phyloP scores from a whole-genome alignment of 2,888 invertebrate species.

The Eilema depressum region DNA sequence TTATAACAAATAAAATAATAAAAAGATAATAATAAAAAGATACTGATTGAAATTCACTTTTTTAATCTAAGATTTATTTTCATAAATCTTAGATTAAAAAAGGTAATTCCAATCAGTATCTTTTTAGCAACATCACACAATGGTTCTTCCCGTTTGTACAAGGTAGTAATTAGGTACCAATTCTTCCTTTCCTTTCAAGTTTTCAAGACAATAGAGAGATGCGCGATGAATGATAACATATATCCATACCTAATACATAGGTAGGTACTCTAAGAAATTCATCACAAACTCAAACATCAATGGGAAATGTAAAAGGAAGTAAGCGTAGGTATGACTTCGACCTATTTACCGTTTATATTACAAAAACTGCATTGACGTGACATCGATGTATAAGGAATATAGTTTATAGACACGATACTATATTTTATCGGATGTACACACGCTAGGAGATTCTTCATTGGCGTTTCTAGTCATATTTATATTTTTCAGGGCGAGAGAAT shows the following conservation, averaged over 20 bases:
- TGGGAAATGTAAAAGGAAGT: background rate
- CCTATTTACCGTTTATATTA: background rate
- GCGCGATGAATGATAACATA: background rate
- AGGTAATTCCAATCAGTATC: no score
- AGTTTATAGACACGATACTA: slow-evolving; percentile 18
- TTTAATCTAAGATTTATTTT: no score
- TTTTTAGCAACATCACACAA: background rate
- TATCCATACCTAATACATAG: no score
- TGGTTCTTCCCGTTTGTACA: background rate
- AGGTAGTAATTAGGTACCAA: background rate
- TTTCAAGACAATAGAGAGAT: background rate
- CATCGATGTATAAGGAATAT: slow-evolving; percentile 9
- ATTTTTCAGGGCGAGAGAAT: background rate
- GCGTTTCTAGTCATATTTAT: background rate
- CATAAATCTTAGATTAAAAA: no score
- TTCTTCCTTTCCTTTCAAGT: background rate
- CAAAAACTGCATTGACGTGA: slow-evolving; percentile 10
- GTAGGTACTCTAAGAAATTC: background rate
- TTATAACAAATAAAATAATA: no score
- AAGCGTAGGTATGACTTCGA: background rate
- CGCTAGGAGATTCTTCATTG: slow-evolving; percentile 7
- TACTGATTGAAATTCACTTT: no score
- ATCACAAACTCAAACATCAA: background rate
- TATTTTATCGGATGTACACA: slow-evolving; percentile 1
- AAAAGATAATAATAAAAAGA: no score